Base-by-base conservation (phyloP, 1,140 invertebrate genomes). In the Choristoneura fumiferana region DNA sequence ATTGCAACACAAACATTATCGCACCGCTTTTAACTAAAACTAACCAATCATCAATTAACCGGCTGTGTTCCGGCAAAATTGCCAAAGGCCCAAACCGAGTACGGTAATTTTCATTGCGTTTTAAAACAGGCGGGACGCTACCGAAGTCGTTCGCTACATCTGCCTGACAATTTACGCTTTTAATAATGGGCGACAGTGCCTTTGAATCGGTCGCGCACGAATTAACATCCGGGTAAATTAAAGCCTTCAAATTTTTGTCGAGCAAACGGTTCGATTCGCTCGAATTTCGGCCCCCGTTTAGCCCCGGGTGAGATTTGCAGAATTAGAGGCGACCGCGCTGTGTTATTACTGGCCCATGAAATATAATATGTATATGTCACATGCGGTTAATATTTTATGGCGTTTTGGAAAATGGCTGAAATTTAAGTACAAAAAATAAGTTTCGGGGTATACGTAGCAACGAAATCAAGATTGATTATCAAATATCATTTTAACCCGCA, bases 111-210 rank as follows among this genome's bases (percentile, higher is more conserved):
- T 77, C 71, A 78, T 74, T 76, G 71, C 73, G 62, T 79, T 82
- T 86, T 79, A 84, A 83, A 78, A 71, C 71, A 69, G 60, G 62
- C 69, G 63, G 73, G 68, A 75, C 72, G 69, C 71, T 69, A 71
- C 69, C 70, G 62, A 72, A 78, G 81, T 79, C 81, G 78, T 87
- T 84, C 69, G 67, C 59, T 72, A 77, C 80, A 87, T 81, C 81
- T 87, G 84, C 81, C 82, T 82, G 81, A 87, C 84, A 84, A 84
- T 87, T 84, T 84, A 84, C 81, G 84, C 77, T 79, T 84, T 87
- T 84, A 87, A 87, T 87, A 87, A 84, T 84, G 73, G 81, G 72
- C 71, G 72, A 58, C 71, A 66, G 57, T 69, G 81, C 77, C 81
- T 84, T 82, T 81, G 81, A 84, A 84, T 81, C 74, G 79, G 79